These are phyloP conservation scores for Linnaemya tessellans DNA, from an alignment of 2,888 invertebrate species.

Conservation along the genomic window DNA sequence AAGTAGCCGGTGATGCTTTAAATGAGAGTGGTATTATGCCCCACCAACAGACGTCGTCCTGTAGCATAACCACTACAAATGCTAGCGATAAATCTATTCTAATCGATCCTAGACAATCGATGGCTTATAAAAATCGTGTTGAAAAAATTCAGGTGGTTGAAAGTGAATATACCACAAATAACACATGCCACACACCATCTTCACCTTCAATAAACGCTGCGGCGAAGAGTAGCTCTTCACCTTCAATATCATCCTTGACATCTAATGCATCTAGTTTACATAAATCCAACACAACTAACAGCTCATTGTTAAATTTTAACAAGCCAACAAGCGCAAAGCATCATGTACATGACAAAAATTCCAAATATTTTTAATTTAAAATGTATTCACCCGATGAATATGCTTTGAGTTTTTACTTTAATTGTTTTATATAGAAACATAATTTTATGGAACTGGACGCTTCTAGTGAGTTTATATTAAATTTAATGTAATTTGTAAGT, in stretches of 20 bases:
- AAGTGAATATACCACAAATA: constrained; percentile 76
- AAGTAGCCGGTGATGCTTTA: constrained; percentile 59
- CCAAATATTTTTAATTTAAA: constrained; percentile 60
- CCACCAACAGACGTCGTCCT: neutral
- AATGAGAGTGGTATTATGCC: constrained; percentile 71
- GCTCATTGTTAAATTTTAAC: constrained; percentile 65
- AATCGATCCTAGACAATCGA: constrained; percentile 80
- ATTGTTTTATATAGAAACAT: neutral
- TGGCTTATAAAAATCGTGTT: constrained; percentile 77
- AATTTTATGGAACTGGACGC: too few relatives aligned
- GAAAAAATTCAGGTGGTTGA: constrained; percentile 81
- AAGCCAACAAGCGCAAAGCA: constrained; percentile 23
- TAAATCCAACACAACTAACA: constrained; percentile 50
- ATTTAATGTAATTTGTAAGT: too few relatives aligned
- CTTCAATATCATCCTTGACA: constrained; percentile 6
- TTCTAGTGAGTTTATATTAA: too few relatives aligned
- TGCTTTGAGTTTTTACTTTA: neutral
- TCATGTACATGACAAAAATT: constrained; percentile 8
- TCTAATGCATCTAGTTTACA: constrained; percentile 14
- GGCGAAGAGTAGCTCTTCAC: constrained; percentile 34
- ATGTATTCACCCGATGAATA: neutral
- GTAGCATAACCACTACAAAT: constrained; percentile 52
- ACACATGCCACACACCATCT: constrained; percentile 25
- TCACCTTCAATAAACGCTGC: constrained; percentile 54
- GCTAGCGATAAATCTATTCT: constrained; percentile 76